Percentiles rank a stretch among this genome's conserved stretches.
Conservation (phyloP, 2,888 invertebrate species). For the Drosophila anomelani region DNA sequence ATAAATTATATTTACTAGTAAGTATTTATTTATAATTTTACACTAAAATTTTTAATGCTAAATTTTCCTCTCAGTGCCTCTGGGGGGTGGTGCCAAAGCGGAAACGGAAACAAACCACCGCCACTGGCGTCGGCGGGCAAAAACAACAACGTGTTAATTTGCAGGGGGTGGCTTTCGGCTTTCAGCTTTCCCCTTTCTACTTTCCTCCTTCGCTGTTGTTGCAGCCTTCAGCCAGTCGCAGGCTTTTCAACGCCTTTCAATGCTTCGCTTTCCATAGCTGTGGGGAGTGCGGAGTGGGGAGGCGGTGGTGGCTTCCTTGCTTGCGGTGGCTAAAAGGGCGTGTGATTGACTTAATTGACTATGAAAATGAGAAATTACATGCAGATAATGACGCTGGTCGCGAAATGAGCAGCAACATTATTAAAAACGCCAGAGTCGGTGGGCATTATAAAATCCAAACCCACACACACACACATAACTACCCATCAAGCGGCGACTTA, state of each 20-base stretch:
- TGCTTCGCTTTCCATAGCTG: conserved; percentile 20
- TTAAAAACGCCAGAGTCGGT: conserved; percentile 16
- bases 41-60: background rate
- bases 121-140: conserved; percentile 33
- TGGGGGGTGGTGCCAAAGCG: conserved; percentile 35
- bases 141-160: conserved; percentile 72
- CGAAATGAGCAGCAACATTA: conserved; percentile 75
- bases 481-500: conserved; percentile 50
- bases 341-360: conserved; percentile 85
- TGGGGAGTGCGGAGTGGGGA: background rate
- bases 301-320: conserved; percentile 34
- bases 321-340: conserved; percentile 84
- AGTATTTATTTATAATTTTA: background rate
- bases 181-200: background rate
- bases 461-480: background rate
- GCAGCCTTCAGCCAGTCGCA: conserved; percentile 1
- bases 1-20: too few species aligned
- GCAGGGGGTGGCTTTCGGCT: conserved; percentile 54
- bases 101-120: conserved; percentile 76
- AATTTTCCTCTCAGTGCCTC: background rate
- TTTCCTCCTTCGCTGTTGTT: background rate
- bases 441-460: conserved; percentile 1
- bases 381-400: conserved; percentile 74
- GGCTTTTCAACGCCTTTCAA: conserved; percentile 14
- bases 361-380: conserved; percentile 84